Base-by-base conservation (phyloP, 2,113 vertebrate species). In the Suricata suricatta region DNA sequence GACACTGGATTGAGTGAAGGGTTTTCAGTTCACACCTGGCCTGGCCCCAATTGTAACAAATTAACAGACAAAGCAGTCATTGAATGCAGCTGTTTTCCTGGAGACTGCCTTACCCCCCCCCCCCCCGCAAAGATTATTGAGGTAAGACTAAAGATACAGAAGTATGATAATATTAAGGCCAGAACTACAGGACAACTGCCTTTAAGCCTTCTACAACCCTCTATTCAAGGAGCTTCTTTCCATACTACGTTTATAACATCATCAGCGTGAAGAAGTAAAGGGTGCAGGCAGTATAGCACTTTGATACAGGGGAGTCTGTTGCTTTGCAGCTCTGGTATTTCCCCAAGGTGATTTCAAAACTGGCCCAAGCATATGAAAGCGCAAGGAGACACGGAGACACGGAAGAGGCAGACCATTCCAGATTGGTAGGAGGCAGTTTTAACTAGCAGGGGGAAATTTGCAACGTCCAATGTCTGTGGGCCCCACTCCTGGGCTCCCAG, bases 181-280 rank as follows among this genome's bases (percentile, higher is more conserved):
- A 99, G 99, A 99, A 99, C 99, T 1, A 99, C 99, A 0, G 99
- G 99, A 99, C 99, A 33, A 99, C 99, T 64, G 99, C 99, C 74
- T 99, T 99, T 10, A 99, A 99, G 99, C 98, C 99, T n/a, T 99
- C 99, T 27, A 99, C 99, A 27, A 99, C 99, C 90, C 98, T 99
- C 66, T 99, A 99, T 35, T 99, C 99, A 23, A 98, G 99, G n/a
- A 99, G 99, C 44, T 99, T 99, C 98, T 99, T 99, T 95, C 99
- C 99, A 4, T 99, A 99, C 97, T 99, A 99, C 0, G 99, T 99
- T n/a, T 99, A 99, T 98, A 99, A 99, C 98, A 99, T 99, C 95
- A 99, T 99, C 6, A 99, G 99, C 41, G 99, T 44, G 79, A 64
- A 5, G 19, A 83, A 54, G 54, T 64, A 7, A 95, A 66, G 35